phyloP scores from a whole-genome alignment of 2,888 invertebrate species.

The Alloplasta piceator region DNA sequence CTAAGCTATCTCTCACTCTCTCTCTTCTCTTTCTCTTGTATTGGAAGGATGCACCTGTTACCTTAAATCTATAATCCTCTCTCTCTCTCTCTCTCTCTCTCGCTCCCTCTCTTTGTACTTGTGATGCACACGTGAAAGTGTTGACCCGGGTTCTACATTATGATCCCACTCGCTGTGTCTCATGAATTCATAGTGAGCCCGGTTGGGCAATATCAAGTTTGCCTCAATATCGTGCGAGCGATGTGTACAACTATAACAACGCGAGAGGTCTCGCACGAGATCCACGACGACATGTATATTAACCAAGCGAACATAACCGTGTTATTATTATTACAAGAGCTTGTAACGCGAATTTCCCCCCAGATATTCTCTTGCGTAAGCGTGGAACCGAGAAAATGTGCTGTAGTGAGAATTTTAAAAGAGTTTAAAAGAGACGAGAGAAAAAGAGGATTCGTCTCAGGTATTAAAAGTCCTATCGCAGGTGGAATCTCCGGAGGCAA shows the following conservation, averaged over 20 bases:
- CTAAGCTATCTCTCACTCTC: neutral
- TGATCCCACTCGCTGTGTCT: constrained; percentile 20
- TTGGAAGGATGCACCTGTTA: constrained; percentile 25
- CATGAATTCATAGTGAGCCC: constrained; percentile 52
- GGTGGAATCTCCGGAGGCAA: too few relatives aligned
- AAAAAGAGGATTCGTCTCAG: too few relatives aligned
- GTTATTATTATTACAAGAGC: too few relatives aligned
- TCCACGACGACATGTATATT: neutral
- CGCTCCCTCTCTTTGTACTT: neutral
- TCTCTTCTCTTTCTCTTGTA: neutral
- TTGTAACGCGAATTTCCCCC: too few relatives aligned
- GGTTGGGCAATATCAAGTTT: neutral
- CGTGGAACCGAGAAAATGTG: too few relatives aligned
- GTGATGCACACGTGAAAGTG: constrained; percentile 19
- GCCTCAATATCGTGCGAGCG: neutral
- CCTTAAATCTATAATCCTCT: neutral
- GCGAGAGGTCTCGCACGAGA: neutral
- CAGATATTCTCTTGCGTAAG: too few relatives aligned
- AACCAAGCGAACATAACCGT: too few relatives aligned
- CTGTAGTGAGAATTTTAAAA: too few relatives aligned
- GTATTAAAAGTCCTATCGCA: too few relatives aligned
- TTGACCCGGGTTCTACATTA: constrained; percentile 23
- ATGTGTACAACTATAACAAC: neutral
- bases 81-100: too few relatives aligned
- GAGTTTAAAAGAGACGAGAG: too few relatives aligned